A percentile compares a stretch with the other conserved stretches of the same genome.
phyloP scores from a whole-genome alignment of 2,888 invertebrate genomes.

The Carcina quercana region DNA sequence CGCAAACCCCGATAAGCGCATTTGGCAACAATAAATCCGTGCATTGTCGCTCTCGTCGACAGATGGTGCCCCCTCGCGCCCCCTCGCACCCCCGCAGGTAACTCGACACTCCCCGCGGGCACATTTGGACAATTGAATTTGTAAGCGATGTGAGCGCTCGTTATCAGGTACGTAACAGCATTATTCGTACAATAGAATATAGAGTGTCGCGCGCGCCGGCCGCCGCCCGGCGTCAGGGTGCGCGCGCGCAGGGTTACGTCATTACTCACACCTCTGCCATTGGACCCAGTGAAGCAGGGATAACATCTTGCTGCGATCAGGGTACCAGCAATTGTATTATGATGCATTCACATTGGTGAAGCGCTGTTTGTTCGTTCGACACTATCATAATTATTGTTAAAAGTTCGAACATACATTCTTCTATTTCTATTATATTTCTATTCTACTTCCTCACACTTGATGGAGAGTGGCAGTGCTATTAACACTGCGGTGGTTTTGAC shows the following conservation, averaged over 20 bases:
- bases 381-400: too few relatives aligned
- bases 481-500: too few relatives aligned
- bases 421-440: too few relatives aligned
- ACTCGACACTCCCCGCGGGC: constrained; percentile 38
- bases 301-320: constrained; percentile 33
- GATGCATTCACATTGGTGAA: too few relatives aligned
- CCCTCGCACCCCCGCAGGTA: constrained; percentile 47
- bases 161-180: constrained; percentile 44
- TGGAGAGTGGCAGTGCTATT: too few relatives aligned
- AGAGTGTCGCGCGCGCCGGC: constrained; percentile 44
- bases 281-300: too few relatives aligned
- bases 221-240: constrained; percentile 43
- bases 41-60: constrained; percentile 53
- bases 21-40: constrained; percentile 64
- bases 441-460: too few relatives aligned
- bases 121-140: constrained; percentile 13
- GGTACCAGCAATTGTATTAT: too few relatives aligned
- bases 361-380: too few relatives aligned
- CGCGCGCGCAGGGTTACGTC: constrained; percentile 34
- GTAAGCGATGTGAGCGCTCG: constrained; percentile 28
- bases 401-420: too few relatives aligned
- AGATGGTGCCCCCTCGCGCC: constrained; percentile 52
- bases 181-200: constrained; percentile 63
- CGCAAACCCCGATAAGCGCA: constrained; percentile 53
- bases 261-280: too few relatives aligned